Conservation (phyloP, 2,888 invertebrate genomes). For the Onchidella celtica region DNA sequence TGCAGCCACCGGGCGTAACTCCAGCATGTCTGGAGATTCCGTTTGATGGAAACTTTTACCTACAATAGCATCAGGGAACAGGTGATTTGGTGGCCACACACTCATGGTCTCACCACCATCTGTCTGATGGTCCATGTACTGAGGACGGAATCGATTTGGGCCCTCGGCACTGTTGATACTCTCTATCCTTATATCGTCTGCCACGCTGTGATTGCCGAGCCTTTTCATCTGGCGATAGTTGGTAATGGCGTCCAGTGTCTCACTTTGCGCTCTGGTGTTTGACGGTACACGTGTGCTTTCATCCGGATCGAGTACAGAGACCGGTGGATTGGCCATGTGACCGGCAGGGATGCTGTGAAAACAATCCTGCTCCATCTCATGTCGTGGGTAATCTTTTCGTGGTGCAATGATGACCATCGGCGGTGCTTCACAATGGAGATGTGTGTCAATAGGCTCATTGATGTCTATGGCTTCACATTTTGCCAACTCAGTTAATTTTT, state of each 20-base stretch:
- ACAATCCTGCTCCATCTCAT: background rate
- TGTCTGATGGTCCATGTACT: background rate
- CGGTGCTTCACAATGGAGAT: background rate
- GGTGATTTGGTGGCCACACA: background rate
- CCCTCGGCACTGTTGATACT: background rate
- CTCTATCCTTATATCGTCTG: slow-evolving; percentile 17
- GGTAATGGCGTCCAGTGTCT: background rate
- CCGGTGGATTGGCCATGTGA: background rate
- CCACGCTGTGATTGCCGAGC: background rate
- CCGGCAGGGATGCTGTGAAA: background rate
- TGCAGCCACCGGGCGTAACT: slow-evolving; percentile 2
- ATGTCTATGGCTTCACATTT: slow-evolving; percentile 53
- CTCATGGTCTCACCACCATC: background rate
- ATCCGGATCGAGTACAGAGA: background rate
- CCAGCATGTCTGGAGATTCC: background rate
- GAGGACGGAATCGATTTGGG: background rate
- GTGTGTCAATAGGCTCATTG: background rate
- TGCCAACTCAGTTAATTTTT: slow-evolving; percentile 49
- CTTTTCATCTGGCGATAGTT: background rate
- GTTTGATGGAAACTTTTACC: background rate
- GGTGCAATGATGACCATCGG: slow-evolving; percentile 53
- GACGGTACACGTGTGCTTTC: background rate
- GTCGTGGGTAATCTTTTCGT: slow-evolving; percentile 14
- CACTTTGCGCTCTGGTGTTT: slow-evolving; percentile 14
- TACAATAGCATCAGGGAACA: background rate